Evolutionary conservation across 2,888 invertebrate species (phyloP), one percentile per base, ranked within the genome.

Genomic region (Tenthredo livida): DNA sequence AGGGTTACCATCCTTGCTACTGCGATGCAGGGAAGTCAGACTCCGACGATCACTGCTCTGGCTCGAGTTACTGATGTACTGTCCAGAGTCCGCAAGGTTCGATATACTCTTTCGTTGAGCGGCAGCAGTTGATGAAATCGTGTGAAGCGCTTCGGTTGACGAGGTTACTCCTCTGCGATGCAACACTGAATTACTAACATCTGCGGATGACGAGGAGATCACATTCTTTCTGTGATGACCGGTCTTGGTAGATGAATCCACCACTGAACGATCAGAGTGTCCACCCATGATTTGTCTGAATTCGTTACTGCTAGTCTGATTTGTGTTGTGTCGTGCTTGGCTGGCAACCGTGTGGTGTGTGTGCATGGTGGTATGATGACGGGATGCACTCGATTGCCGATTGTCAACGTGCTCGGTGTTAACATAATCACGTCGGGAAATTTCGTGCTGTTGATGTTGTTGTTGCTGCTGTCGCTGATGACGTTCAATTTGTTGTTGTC

Each of bases 31-130:
- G 2, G 97, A 96, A 89, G 97, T 97, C 67, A 97, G 95, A 90
- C 97, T 97, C 89, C 96, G 96, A 86, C 97, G 95, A 87, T 97
- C 97, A 12, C 95, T 95, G 88, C 96, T 96, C 86, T 96, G 95
- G 0, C 95, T 94, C 1, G 96, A 95, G 88, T 95, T 96, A 87
- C 95, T 96, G 85, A 96, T 95, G 89, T 95, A 96, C 89, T 96
- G 95, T 12, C 96, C 96, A 88, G 96, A 96, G 86, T 97, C 97
- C 85, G 96, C 96, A 0, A 97, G 94, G 91, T 97, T 97, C 37
- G 96, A 96, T 86, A 97, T 96, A 85, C 97, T 97, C 92, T 97
- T 97, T 82, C 97, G 95, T 93, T 97, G 97, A 87, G 97, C 96
- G 37, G 97, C 96, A 25, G 97, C 97, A 0, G 97, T 95, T 0